Evolutionary conservation across 1,140 invertebrate genomes (phyloP).

Genomic region (Cydia amplana): DNA sequence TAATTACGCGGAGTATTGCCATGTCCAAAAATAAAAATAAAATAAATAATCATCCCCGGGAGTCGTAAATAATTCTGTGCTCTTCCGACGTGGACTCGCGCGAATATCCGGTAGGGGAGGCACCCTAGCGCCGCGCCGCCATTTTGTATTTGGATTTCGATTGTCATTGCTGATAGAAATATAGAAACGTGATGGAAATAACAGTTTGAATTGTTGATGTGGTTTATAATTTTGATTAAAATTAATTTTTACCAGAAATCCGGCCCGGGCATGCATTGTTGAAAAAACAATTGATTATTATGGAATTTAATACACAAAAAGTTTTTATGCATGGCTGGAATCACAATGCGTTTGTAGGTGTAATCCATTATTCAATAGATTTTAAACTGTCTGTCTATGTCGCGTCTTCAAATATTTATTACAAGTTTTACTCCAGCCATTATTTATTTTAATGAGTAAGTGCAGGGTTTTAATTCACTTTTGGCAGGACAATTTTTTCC

Average conservation of each 20-base stretch:
- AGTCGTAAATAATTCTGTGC: constrained; percentile 47
- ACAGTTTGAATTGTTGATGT: constrained; percentile 14
- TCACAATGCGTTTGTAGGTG: neutral
- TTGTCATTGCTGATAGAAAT: constrained; percentile 52
- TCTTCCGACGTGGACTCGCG: constrained; percentile 54
- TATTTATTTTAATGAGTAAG: neutral
- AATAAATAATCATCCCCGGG: constrained; percentile 55
- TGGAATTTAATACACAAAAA: neutral
- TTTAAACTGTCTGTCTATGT: neutral
- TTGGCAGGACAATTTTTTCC: too few relatives aligned
- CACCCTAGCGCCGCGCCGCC: constrained; percentile 62
- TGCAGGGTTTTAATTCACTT: too few relatives aligned
- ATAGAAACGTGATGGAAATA: constrained; percentile 40
- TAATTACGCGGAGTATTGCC: constrained; percentile 49
- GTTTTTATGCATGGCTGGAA: neutral
- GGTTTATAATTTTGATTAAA: neutral
- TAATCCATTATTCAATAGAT: neutral
- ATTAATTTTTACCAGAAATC: neutral
- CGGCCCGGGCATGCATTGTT: neutral
- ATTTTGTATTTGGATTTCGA: constrained; percentile 49
- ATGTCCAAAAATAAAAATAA: constrained; percentile 48
- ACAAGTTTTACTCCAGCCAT: neutral
- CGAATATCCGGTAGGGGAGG: constrained; percentile 56
- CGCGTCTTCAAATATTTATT: neutral
- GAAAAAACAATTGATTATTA: neutral